A percentile compares a stretch with the other conserved stretches of the same genome.
These are phyloP conservation scores for Neopelma chrysocephalum DNA, from an alignment of 2,797 vertebrate genomes.

Conservation along the genomic window DNA sequence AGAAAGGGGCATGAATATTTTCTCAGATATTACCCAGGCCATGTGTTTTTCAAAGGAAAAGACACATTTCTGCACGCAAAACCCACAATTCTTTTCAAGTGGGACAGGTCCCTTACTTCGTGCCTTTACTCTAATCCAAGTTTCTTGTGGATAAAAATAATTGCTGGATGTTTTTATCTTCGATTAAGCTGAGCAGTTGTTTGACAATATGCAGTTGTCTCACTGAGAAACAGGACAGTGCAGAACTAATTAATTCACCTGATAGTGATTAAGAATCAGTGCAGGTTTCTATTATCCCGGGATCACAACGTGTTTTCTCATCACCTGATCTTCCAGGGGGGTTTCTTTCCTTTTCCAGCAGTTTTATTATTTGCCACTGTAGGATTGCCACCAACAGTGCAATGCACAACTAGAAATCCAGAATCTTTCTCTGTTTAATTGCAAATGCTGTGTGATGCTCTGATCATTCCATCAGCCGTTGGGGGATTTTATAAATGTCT, in stretches of 20 bases:
- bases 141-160: background rate
- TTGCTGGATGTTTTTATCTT: background rate
- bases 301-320: background rate
- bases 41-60: background rate
- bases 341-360: background rate
- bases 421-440: slow-evolving; percentile 23
- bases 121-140: background rate
- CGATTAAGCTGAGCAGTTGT: background rate
- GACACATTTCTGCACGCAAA: background rate
- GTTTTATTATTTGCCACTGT: background rate
- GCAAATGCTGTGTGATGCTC: slow-evolving; percentile 27
- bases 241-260: background rate
- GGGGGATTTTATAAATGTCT: slow-evolving; percentile 31
- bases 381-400: background rate
- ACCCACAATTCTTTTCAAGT: background rate
- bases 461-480: background rate
- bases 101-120: background rate
- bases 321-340: background rate
- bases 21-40: background rate
- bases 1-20: background rate
- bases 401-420: background rate
- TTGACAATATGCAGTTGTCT: background rate
- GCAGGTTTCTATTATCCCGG: background rate
- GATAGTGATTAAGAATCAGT: background rate
- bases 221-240: background rate